phyloP scores from a whole-genome alignment of 1,140 invertebrate genomes.

The Condylostylus longicornis region DNA sequence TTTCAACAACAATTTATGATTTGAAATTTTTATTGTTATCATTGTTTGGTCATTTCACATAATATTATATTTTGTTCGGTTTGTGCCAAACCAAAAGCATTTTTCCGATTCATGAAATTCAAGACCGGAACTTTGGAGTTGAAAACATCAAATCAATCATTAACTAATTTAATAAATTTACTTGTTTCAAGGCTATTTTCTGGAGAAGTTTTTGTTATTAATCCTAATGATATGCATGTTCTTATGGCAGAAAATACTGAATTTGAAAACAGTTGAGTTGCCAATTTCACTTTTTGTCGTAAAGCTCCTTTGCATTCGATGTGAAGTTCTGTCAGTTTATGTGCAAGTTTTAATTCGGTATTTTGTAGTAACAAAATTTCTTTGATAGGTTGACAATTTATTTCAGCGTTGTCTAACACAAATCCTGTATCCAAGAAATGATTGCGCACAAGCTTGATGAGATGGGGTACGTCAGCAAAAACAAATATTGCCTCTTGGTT shows the following conservation, averaged over 20 bases:
- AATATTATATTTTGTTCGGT: too few relatives aligned
- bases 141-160: conserved; percentile 2
- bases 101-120: too few relatives aligned
- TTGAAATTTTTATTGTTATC: not conserved
- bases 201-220: too few relatives aligned
- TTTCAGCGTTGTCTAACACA: not conserved
- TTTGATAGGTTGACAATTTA: not conserved
- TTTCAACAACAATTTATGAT: not conserved
- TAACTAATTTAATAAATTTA: conserved; percentile 1
- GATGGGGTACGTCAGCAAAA: not conserved
- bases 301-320: not conserved
- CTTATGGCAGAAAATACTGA: not conserved
- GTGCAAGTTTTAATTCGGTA: not conserved
- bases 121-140: too few relatives aligned
- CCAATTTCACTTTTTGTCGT: not conserved
- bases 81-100: too few relatives aligned
- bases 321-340: not conserved
- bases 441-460: not conserved
- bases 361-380: not conserved
- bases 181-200: too few relatives aligned
- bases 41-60: conserved; percentile 2
- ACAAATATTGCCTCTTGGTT: not conserved
- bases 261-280: not conserved
- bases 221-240: not conserved
- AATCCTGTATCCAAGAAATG: not conserved